These are phyloP conservation scores for Euthynnus affinis DNA, from an alignment of 2,797 vertebrate species.

Conservation along the genomic window DNA sequence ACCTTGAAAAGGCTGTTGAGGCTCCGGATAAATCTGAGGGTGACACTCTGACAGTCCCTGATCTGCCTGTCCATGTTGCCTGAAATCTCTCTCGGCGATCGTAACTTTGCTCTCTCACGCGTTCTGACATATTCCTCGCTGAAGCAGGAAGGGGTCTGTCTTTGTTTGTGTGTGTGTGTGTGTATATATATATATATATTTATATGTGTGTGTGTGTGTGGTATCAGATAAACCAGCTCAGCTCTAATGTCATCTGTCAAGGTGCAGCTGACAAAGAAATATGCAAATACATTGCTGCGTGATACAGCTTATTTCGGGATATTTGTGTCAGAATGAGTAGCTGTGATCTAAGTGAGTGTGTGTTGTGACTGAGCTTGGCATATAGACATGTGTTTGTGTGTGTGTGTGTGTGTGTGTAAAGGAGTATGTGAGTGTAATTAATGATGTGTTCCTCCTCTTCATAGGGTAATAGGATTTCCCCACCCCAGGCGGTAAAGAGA, in stretches of 20 bases:
- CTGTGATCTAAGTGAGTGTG: constrained; percentile 37
- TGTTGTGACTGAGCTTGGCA: constrained; percentile 67
- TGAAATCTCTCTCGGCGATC: constrained; percentile 75
- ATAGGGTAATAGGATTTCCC: constrained; percentile 95
- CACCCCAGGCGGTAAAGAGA: constrained; percentile 84
- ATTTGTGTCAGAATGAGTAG: constrained; percentile 16
- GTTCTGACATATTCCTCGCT: constrained; percentile 55
- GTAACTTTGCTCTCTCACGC: constrained; percentile 59
- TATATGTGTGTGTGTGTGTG: neutral
- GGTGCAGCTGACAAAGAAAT: constrained; percentile 55
- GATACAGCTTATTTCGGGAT: constrained; percentile 49
- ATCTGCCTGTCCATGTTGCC: constrained; percentile 74
- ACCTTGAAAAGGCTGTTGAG: constrained; percentile 76
- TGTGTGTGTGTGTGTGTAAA: constrained; percentile 68
- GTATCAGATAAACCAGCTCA: constrained; percentile 60
- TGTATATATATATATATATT: neutral
- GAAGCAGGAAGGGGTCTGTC: constrained; percentile 16
- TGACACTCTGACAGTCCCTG: constrained; percentile 74
- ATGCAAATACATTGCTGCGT: constrained; percentile 41
- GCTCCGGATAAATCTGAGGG: constrained; percentile 70
- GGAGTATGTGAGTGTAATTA: constrained; percentile 90
- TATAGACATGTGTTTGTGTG: constrained; percentile 34
- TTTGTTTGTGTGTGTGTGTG: constrained; percentile 7
- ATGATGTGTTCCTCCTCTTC: constrained; percentile 89
- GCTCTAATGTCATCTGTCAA: constrained; percentile 65